Base-by-base conservation (phyloP, 1,140 invertebrate species). In the Drosophila repletoides region DNA sequence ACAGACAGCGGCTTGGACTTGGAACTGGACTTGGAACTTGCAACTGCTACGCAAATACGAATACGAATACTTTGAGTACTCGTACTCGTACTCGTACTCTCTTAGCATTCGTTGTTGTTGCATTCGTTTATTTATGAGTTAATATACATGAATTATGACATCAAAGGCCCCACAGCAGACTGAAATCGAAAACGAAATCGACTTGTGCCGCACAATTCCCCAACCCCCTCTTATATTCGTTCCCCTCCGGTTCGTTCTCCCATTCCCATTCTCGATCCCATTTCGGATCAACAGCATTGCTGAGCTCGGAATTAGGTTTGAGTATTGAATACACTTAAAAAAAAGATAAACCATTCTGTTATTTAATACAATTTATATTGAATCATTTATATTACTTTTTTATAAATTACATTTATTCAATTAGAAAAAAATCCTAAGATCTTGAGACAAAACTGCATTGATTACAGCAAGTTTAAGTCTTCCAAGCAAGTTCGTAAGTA, bases 141-240 rank as follows among this genome's bases (percentile, higher is more conserved):
- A 88, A 88, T 88, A 87, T 88, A 88, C 80, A 86, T 88, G 86
- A 88, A 88, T 88, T 88, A 88, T 88, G 86, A 88, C 86, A 88
- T 86, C 80, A 86, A 86, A 86, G 80, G 77, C 77, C 70, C 79
- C 79, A 81, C 76, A 83, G 72, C 71, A 71, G 55, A 65, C 69
- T 79, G 76, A 81, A 81, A 75, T 80, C 76, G 71, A 80, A 75
- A 75, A 75, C 72, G 68, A 73, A 77, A 77, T 77, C 68, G 69
- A 66, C 59, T 70, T 70, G 67, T 41, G 75, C 74, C 69, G 74
- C 63, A 60, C 26, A 26, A 46, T 46, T 21, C 26, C 26, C 6
- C 22, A 28, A 15, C 10, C 29, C 17, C 7, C 15, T 12, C 33
- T 48, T 22, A 53, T 67, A 14, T 15, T 3, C 22, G 28, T 38